Evolutionary conservation across 2,797 vertebrate genomes (phyloP).

Genomic region (Euphonia xanthogaster): DNA sequence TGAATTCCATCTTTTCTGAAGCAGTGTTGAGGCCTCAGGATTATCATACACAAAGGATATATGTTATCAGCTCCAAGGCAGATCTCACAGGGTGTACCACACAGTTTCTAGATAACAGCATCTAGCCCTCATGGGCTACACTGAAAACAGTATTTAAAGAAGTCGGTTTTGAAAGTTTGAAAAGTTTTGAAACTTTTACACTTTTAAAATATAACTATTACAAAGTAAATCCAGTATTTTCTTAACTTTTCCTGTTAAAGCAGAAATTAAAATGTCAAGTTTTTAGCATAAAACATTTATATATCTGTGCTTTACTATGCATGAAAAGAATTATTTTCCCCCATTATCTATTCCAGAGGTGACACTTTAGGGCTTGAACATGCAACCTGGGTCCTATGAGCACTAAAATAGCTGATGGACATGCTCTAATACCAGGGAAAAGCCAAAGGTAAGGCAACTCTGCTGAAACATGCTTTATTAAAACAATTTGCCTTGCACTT

Average conservation of each 20-base stretch:
- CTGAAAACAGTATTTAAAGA: not conserved
- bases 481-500: not conserved
- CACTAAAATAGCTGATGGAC: not conserved
- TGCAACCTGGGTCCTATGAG: not conserved
- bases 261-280: not conserved
- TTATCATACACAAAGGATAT: not conserved
- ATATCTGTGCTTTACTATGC: fast-evolving
- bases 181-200: not conserved
- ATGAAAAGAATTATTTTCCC: not conserved
- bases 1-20: not conserved
- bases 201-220: not conserved
- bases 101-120: not conserved
- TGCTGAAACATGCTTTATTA: not conserved
- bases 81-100: not conserved
- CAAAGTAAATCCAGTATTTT: not conserved
- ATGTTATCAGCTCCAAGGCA: not conserved
- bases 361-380: not conserved
- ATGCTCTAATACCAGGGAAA: not conserved
- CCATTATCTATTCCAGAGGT: not conserved
- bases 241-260: not conserved
- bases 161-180: not conserved
- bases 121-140: not conserved
- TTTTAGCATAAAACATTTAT: not conserved
- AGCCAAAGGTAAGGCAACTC: not conserved
- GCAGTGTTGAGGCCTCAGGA: not conserved